Base-by-base conservation (phyloP, 2,113 vertebrate genomes). In the Camelus dromedarius region DNA sequence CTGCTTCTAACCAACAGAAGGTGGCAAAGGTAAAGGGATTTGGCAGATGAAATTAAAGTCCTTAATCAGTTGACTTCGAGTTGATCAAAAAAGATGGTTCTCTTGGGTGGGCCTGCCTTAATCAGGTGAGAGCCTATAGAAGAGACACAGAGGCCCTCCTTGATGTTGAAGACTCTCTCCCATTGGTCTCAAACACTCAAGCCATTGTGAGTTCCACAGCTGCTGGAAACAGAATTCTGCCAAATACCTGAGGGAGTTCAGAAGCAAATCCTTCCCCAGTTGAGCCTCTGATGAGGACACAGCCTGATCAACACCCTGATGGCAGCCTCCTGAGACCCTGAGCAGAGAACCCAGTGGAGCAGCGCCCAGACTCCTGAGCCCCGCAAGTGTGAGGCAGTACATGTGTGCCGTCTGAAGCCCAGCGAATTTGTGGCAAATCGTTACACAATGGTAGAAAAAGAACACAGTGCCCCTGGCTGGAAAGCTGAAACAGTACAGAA, bases 211-310 rank as follows among this genome's bases (percentile, higher is more conserved):
- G 50, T 46, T 73, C n/a, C 35, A 46, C 3, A 30, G 67, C 24
- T 32, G 11, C 8, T 1, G 64, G 52, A 54, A 24, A 54, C 82
- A 52, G 32, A 64, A 20, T 50, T 22, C 38, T 24, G 42, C 42
- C 58, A 5, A 32, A 22, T 86, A 7, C 30, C 58, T 1, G 5
- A 12, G 62, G 1, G 2, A 30, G n/a, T 32, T 19, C 13, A 3
- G 5, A 50, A 72, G 85, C 30, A 3, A 20, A 1, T 2, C 20
- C 8, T 19, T 9, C 12, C 10, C 11, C 35, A 0, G 2, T 3
- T 5, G 42, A 32, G 79, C 15, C 32, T 32, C 52, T 35, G 19
- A 46, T 80, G 79, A 93, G 72, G 26, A 16, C 2, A 6, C 67
- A 20, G n/a, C 82, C 79, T 19, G 19, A 26, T 20, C 2, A 2